Conservation (phyloP, 1,140 invertebrate genomes). For the Proctacanthus coquilletti region DNA sequence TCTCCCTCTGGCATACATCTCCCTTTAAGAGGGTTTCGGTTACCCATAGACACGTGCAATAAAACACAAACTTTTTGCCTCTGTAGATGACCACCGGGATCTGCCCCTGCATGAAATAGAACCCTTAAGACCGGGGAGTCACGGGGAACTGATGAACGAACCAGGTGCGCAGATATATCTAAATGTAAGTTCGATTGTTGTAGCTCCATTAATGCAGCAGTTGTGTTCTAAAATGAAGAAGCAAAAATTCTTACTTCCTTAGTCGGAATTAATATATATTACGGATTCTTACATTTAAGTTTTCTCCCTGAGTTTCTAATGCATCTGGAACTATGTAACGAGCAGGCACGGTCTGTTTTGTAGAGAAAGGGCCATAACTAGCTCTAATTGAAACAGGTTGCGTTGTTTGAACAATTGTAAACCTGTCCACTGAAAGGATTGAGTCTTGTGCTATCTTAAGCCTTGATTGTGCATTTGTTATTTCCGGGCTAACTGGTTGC, state of each 20-base stretch:
- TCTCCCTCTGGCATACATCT: slow-evolving; percentile 76
- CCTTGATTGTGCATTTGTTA: slow-evolving; percentile 18
- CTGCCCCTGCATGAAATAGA: slow-evolving; percentile 75
- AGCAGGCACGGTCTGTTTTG: slow-evolving; percentile 83
- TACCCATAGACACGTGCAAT: slow-evolving; percentile 48
- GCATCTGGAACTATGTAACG: slow-evolving; percentile 72
- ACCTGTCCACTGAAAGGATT: slow-evolving; percentile 57
- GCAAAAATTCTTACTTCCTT: not conserved
- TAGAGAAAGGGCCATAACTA: slow-evolving; percentile 82
- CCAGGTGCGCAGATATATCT: slow-evolving; percentile 82
- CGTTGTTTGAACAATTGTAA: slow-evolving; percentile 76
- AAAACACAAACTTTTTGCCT: slow-evolving; percentile 52
- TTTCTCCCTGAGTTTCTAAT: slow-evolving; percentile 34
- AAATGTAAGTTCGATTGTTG: slow-evolving; percentile 57
- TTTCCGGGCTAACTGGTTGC: slow-evolving; percentile 34
- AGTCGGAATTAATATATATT: no score
- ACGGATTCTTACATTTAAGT: slow-evolving; percentile 25
- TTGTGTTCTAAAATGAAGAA: slow-evolving; percentile 17
- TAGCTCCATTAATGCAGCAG: slow-evolving; percentile 34
- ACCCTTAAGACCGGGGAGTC: slow-evolving; percentile 77
- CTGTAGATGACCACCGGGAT: slow-evolving; percentile 40
- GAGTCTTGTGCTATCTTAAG: slow-evolving; percentile 36
- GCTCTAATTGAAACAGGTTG: slow-evolving; percentile 73
- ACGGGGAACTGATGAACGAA: slow-evolving; percentile 61
- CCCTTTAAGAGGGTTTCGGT: slow-evolving; percentile 46